These are phyloP conservation scores for Xestia xanthographa DNA, from an alignment of 2,888 invertebrate genomes.

Conservation along the genomic window DNA sequence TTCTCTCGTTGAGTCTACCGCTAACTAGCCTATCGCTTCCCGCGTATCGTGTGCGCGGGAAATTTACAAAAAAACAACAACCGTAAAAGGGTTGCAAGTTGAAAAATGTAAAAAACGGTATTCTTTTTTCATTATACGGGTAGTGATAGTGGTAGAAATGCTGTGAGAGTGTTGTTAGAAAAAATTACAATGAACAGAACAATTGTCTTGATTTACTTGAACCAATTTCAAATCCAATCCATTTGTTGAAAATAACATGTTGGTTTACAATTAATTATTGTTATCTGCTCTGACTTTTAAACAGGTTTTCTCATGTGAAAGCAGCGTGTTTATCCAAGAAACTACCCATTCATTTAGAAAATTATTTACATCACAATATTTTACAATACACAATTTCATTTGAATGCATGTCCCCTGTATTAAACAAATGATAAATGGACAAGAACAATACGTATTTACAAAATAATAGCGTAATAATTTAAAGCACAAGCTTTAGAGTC, in stretches of 20 bases:
- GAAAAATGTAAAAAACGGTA: conserved; percentile 53
- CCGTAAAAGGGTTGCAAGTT: conserved; percentile 58
- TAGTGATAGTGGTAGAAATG: conserved; percentile 54
- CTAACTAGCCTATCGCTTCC: conserved; percentile 64
- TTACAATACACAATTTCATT: conserved; percentile 32
- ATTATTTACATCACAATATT: conserved; percentile 43
- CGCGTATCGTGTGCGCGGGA: conserved; percentile 56
- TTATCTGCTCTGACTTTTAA: conserved; percentile 7
- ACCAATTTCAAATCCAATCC: background rate
- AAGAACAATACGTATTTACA: conserved; percentile 58
- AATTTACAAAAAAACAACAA: conserved; percentile 70
- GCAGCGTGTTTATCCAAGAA: background rate
- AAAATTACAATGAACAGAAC: conserved; percentile 3
- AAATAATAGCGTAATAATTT: conserved; percentile 53
- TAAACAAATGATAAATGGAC: conserved; percentile 25
- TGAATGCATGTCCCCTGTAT: conserved; percentile 1
- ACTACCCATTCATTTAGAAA: background rate
- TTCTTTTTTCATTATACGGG: conserved; percentile 37
- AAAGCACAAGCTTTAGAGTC: conserved; percentile 31
- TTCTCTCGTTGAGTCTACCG: conserved; percentile 77
- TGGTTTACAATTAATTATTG: conserved; percentile 8
- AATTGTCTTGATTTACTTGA: conserved; percentile 16
- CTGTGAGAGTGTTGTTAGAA: conserved; percentile 45
- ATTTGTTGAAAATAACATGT: background rate
- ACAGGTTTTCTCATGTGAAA: conserved; percentile 12